Conservation (phyloP, 2,797 vertebrate species). For the Fringilla coelebs region DNA sequence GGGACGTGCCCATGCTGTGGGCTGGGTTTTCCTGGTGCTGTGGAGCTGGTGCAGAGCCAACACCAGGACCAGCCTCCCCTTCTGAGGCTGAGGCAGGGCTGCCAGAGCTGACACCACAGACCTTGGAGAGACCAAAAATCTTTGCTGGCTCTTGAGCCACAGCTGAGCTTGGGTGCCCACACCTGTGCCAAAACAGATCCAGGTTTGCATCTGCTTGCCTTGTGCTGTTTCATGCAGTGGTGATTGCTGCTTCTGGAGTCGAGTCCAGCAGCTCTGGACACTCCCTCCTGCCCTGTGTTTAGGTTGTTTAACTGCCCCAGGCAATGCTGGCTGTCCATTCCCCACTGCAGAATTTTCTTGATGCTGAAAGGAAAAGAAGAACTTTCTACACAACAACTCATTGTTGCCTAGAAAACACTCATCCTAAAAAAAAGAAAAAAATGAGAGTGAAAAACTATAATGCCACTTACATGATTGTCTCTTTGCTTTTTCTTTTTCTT, state of each 20-base stretch:
- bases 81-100: neutral
- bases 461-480: accelerated
- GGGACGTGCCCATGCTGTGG: accelerated
- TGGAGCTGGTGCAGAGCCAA: neutral
- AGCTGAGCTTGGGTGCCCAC: accelerated
- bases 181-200: neutral
- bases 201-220: neutral
- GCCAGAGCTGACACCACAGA: neutral
- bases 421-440: neutral
- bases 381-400: neutral
- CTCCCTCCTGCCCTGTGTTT: neutral
- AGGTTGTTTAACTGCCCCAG: neutral
- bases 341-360: neutral
- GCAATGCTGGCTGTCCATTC: neutral
- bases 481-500: neutral
- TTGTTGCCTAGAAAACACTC: neutral
- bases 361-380: neutral
- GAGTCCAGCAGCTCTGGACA: neutral
- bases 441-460: neutral
- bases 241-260: neutral
- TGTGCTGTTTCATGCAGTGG: neutral
- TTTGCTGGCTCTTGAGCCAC: accelerated
- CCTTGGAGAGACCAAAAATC: neutral
- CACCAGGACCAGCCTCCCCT: neutral
- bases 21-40: neutral